Conservation (phyloP, 2,888 invertebrate genomes). For the Mythimna ferrago region DNA sequence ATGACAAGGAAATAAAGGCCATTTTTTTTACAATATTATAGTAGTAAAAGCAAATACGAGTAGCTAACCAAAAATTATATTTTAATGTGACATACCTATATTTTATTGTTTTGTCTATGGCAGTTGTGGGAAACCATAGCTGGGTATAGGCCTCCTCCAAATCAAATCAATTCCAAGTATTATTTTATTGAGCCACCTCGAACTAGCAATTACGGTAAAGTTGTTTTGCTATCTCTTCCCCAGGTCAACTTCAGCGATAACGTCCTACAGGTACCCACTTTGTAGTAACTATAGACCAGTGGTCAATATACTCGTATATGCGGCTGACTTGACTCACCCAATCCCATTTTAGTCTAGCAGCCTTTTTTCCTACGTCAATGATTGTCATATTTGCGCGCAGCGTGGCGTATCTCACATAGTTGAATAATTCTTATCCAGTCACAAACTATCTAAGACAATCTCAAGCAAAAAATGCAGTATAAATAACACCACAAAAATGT, state of each 20-base stretch:
- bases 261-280: not conserved
- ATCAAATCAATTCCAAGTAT: too few species aligned
- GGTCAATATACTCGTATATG: not conserved
- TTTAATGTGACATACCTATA: too few species aligned
- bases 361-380: not conserved
- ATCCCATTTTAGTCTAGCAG: not conserved
- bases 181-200: not conserved
- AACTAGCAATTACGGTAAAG: not conserved
- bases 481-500: conserved; percentile 45
- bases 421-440: conserved; percentile 28
- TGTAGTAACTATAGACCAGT: not conserved
- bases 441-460: conserved; percentile 26
- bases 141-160: too few species aligned
- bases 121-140: too few species aligned
- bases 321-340: too few species aligned
- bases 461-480: conserved; percentile 40
- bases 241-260: too few species aligned
- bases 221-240: not conserved
- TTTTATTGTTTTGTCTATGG: too few species aligned
- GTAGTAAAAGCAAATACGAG: too few species aligned
- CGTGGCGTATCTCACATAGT: not conserved
- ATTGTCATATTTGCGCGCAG: not conserved
- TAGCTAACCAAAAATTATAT: too few species aligned
- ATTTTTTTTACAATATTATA: too few species aligned
- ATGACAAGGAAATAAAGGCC: too few species aligned